Evolutionary conservation across 2,888 invertebrate species (phyloP).

Genomic region (Osedax frankpressi): DNA sequence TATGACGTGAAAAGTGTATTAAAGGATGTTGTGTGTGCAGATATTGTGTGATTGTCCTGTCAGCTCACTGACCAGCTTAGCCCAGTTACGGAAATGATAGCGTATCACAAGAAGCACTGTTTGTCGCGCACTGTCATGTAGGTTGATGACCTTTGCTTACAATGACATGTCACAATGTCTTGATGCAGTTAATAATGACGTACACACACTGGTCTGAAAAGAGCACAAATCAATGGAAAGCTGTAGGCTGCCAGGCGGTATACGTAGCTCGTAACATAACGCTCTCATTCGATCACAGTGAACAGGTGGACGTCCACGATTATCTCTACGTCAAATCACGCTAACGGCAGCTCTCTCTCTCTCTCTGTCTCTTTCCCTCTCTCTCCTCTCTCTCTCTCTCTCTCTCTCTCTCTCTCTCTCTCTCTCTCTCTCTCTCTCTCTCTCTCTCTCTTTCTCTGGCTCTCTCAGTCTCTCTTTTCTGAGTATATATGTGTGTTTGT

Average conservation of each 20-base stretch:
- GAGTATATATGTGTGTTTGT: no score
- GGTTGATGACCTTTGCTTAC: background rate
- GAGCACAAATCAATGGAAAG: background rate
- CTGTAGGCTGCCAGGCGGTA: background rate
- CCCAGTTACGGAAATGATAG: background rate
- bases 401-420: background rate
- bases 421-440: background rate
- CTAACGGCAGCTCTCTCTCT: background rate
- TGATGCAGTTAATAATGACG: constrained; percentile 2
- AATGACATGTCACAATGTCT: background rate
- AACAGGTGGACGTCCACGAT: background rate
- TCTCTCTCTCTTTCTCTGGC: no score
- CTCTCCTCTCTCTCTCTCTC: background rate
- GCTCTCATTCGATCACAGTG: background rate
- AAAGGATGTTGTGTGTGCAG: background rate
- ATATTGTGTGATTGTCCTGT: background rate
- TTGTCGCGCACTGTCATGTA: background rate
- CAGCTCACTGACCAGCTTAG: background rate
- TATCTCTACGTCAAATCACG: background rate
- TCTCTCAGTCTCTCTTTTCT: no score
- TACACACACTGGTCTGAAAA: background rate
- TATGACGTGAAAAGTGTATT: background rate
- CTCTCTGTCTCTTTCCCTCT: background rate
- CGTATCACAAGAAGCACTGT: background rate
- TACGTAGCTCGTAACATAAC: background rate